A percentile compares a stretch with the other conserved stretches of the same genome.
phyloP scores from a whole-genome alignment of 2,888 invertebrate genomes.

The Caradrina clavipalpis region DNA sequence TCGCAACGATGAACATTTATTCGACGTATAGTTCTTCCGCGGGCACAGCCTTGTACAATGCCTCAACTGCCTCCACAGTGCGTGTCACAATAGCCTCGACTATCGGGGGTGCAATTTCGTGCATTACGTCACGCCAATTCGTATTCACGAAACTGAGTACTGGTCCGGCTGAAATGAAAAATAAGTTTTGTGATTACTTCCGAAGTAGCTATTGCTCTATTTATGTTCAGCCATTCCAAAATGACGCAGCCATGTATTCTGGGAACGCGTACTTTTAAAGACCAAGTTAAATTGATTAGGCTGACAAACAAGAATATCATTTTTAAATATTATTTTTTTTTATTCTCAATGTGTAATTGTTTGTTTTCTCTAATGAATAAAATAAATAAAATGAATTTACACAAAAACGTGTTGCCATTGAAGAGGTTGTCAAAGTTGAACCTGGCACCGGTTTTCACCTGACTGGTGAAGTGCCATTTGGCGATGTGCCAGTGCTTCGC shows the following conservation, averaged over 20 bases:
- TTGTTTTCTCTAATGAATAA: too few relatives aligned
- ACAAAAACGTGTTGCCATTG: conserved; percentile 81
- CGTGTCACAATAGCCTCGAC: conserved; percentile 75
- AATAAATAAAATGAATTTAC: conserved; percentile 69
- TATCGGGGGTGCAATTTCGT: conserved; percentile 82
- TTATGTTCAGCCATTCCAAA: neutral
- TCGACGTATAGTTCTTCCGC: conserved; percentile 68
- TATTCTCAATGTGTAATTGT: too few relatives aligned
- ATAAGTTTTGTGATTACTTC: neutral
- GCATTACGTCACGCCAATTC: conserved; percentile 84
- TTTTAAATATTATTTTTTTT: too few relatives aligned
- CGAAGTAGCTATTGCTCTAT: neutral
- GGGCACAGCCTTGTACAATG: conserved; percentile 79
- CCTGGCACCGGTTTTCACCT: conserved; percentile 75
- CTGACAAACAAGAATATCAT: too few relatives aligned
- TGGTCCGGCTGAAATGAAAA: conserved; percentile 75
- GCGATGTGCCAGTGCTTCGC: conserved; percentile 82
- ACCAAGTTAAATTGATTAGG: too few relatives aligned
- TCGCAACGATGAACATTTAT: conserved; percentile 12
- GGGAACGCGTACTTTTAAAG: too few relatives aligned
- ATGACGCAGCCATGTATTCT: too few relatives aligned
- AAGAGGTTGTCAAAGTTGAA: conserved; percentile 85
- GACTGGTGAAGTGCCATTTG: conserved; percentile 76
- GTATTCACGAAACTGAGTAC: conserved; percentile 78
- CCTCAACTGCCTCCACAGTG: conserved; percentile 73